Base-by-base conservation (phyloP, 2,797 vertebrate species). In the Rhabdomys pumilio region DNA sequence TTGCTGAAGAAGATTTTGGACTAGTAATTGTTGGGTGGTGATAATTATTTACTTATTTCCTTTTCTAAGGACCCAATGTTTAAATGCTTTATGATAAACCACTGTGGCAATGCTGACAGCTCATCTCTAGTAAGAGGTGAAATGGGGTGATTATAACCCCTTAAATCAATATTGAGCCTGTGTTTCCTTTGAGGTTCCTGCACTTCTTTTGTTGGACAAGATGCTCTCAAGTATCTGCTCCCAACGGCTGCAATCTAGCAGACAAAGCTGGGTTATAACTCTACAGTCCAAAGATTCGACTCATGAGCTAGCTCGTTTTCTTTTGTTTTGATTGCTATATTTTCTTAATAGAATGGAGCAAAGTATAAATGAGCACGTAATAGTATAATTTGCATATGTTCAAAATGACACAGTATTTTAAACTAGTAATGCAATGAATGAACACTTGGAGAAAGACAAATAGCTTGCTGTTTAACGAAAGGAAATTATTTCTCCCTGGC, bases 301-400 rank as follows among this genome's bases (percentile, higher is more conserved):
- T 85, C 26, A 0, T 41, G 76, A 88, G 77, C 9, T 38, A 76
- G 41, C 7, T 63, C 47, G 34, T 50, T 94, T 77, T 73, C 4
- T 65, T 94, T 80, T 90, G 7, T 73, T 94, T 83, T 61, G 29
- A 82, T 92, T 69, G 19, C 53, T 90, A 14, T 38, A 81, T 86
- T 75, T 88, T 34, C 34, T 94, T 89, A 80, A 82, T n/a, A 65
- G 61, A 91, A 72, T 93, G n/a, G 67, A n/a, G n/a, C 41, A 87
- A 80, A 73, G 29, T 93, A 50, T 72, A 91, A 59, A 31, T 63
- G 3, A 55, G 7, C 69, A 22, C 84, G 55, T 90, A 47, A 20
- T 75, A 69, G n/a, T 47, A 38, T 44, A 61, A n/a, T 86, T 26
- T 69, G 15, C 2, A 59, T 53, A 20, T 44, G 34, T 69, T 2